Conservation (phyloP, 2,888 invertebrate species). For the Galeopsomyia nigrocyanea region DNA sequence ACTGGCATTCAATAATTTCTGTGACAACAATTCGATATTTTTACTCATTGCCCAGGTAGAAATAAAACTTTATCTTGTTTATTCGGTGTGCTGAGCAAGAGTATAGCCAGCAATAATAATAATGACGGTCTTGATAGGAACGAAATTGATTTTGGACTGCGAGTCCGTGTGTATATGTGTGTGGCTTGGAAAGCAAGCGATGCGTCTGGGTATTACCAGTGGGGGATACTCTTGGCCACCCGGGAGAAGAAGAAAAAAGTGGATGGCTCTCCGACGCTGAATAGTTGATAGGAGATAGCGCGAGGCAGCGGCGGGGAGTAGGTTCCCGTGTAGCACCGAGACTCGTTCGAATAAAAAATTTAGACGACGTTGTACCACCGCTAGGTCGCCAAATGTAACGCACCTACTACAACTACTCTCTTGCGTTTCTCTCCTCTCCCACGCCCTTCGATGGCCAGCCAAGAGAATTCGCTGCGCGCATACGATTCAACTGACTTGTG, state of each 20-base stretch:
- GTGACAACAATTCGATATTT: no score
- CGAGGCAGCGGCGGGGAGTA: conserved; percentile 3
- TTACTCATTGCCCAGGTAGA: no score
- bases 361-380: background rate
- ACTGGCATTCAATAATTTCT: no score
- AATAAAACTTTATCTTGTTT: no score
- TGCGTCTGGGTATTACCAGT: no score
- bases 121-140: conserved; percentile 10
- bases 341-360: conserved; percentile 30
- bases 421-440: background rate
- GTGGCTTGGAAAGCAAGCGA: no score
- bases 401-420: background rate
- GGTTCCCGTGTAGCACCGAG: conserved; percentile 11
- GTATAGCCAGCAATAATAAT: no score
- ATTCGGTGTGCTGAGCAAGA: no score
- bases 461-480: background rate
- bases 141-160: conserved; percentile 31
- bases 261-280: background rate
- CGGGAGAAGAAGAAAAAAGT: conserved; percentile 1
- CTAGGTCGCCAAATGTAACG: background rate
- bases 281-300: conserved; percentile 18
- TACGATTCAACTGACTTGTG: background rate
- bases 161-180: no score
- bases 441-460: background rate
- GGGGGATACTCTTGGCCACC: background rate